phyloP scores from a whole-genome alignment of 1,140 invertebrate genomes.

The Penaeus japonicus region DNA sequence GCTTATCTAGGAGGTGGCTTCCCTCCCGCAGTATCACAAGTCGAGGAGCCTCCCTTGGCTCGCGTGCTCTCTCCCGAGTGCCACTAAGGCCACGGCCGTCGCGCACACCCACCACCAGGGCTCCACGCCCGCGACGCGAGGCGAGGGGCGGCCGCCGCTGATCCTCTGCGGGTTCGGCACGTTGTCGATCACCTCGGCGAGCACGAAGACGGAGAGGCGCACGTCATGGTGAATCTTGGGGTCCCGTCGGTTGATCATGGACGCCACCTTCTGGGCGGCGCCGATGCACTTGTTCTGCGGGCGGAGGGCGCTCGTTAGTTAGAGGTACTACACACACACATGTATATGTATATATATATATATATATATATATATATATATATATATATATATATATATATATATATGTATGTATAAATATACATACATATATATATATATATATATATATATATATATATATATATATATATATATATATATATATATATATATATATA shows the following conservation, averaged over 20 bases:
- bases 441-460: neutral
- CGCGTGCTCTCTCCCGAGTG: neutral
- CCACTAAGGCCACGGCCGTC: neutral
- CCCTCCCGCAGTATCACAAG: neutral
- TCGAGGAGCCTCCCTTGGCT: neutral
- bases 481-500: neutral
- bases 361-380: conserved; percentile 39
- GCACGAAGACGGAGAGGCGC: conserved; percentile 56
- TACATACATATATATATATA: conserved; percentile 2
- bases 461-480: conserved; percentile 7
- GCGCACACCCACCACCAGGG: conserved; percentile 36
- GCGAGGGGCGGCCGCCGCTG: conserved; percentile 4
- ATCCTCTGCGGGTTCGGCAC: conserved; percentile 49
- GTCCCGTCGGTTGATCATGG: conserved; percentile 43
- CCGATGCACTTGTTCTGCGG: conserved; percentile 18
- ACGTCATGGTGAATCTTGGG: conserved; percentile 53
- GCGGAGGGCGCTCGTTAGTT: neutral
- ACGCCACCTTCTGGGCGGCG: conserved; percentile 16
- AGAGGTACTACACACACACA: conserved; percentile 7
- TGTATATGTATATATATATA: conserved; percentile 35
- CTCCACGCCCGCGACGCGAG: neutral
- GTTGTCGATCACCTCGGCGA: conserved; percentile 57
- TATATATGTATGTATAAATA: conserved; percentile 27
- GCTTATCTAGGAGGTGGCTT: neutral
- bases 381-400: conserved; percentile 22